phyloP scores from a whole-genome alignment of 1,140 invertebrate genomes.

The Trichonephila clavata region DNA sequence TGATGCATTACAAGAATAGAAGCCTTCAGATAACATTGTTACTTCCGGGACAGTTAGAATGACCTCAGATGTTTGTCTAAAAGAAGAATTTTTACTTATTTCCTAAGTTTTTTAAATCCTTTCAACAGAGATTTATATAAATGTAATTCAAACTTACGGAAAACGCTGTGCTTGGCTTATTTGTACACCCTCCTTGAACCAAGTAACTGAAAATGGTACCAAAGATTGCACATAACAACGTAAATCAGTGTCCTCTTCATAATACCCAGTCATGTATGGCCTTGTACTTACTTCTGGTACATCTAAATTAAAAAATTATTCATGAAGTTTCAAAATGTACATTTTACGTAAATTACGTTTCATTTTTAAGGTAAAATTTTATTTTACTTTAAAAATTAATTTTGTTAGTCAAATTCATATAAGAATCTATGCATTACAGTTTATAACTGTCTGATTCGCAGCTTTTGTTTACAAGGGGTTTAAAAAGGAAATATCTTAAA shows the following conservation, averaged over 20 bases:
- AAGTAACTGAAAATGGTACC: slow-evolving; percentile 83
- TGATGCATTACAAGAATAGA: slow-evolving; percentile 95
- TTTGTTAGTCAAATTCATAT: too few species aligned
- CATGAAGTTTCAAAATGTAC: not conserved
- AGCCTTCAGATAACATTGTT: slow-evolving; percentile 84
- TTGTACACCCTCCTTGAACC: slow-evolving; percentile 82
- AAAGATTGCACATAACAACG: slow-evolving; percentile 83
- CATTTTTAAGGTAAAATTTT: not conserved
- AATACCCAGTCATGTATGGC: slow-evolving; percentile 79
- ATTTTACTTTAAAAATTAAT: too few species aligned
- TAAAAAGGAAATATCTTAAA: too few species aligned
- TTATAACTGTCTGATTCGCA: too few species aligned
- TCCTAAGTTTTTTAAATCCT: not conserved
- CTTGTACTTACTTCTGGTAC: slow-evolving; percentile 80
- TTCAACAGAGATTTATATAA: not conserved
- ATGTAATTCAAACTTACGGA: slow-evolving; percentile 53
- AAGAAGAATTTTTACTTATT: slow-evolving; percentile 67
- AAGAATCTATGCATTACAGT: too few species aligned
- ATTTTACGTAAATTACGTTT: not conserved
- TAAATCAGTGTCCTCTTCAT: slow-evolving; percentile 80
- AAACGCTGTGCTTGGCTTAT: slow-evolving; percentile 78
- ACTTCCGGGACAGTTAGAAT: slow-evolving; percentile 81
- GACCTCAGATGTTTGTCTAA: slow-evolving; percentile 82
- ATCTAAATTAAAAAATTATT: slow-evolving; percentile 72
- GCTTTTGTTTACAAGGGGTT: too few species aligned